These are phyloP conservation scores for Hetaerina titia DNA, from an alignment of 2,888 invertebrate genomes.

Conservation along the genomic window DNA sequence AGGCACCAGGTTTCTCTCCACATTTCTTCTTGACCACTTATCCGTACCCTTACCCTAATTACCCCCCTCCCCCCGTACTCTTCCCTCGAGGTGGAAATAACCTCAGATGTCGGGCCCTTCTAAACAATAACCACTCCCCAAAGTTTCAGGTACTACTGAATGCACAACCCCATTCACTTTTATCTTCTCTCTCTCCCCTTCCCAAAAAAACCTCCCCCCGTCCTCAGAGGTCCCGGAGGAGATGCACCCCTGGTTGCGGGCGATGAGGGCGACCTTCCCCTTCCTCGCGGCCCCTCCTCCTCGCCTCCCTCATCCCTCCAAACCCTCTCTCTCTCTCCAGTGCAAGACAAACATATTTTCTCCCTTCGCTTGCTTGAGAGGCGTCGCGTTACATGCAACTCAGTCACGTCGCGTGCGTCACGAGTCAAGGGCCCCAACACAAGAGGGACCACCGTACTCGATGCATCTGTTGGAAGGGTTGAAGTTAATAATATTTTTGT, in stretches of 20 bases:
- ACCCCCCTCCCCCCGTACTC: neutral
- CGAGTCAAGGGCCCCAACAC: too few species aligned
- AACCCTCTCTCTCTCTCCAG: neutral
- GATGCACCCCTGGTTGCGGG: neutral
- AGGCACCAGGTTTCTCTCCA: neutral
- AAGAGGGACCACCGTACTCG: too few species aligned
- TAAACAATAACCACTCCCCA: conserved; percentile 19
- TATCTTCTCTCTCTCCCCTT: neutral
- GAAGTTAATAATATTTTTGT: too few species aligned
- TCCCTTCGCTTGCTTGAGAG: neutral
- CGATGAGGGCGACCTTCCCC: neutral
- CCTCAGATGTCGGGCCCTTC: neutral
- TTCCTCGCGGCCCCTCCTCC: neutral
- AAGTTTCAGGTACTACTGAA: neutral
- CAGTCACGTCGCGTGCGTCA: neutral
- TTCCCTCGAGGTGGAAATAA: neutral
- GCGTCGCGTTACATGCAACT: neutral
- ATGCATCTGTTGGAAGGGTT: too few species aligned
- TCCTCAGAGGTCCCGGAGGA: neutral
- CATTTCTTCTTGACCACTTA: neutral
- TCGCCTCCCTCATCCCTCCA: neutral
- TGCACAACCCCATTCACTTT: neutral
- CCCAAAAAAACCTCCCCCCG: neutral
- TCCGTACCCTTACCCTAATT: neutral
- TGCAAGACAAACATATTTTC: neutral